Evolutionary conservation across 2,888 invertebrate genomes (phyloP), one percentile per base, ranked within the genome.

Genomic region (Noctua comes): DNA sequence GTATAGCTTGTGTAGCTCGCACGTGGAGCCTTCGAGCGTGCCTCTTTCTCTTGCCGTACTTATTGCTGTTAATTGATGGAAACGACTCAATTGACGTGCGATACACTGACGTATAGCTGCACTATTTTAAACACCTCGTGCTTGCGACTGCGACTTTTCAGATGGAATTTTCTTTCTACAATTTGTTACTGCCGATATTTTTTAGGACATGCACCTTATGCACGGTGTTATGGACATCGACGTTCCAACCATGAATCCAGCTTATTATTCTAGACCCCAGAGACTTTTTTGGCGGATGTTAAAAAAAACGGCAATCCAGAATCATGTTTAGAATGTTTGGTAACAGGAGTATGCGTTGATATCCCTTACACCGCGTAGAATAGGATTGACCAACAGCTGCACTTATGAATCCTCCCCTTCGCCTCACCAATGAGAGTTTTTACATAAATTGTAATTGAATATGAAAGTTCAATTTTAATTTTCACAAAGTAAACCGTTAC

Each of bases 11-110:
- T 46, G 46, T 6, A 71, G 76, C 21, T 40, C 24, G 65, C 82
- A 85, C 83, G 83, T 83, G 83, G 76, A 62, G 24, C 59, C 57
- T 57, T n/a, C 65, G 64, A 51, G 57, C 68, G 48, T 59, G 82
- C n/a, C 48, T 62, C 69, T n/a, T 31, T n/a, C 43, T 51, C 21
- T 6, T 36, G 21, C n/a, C n/a, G 11, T 48, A 24, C 68, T 66
- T 71, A 51, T 72, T 69, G 72, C 16, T 48, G 68, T 71, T 59
- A 43, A 65, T 51, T 66, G 57, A 72, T 31, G 48, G 54, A 64
- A 79, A 31, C n/a, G 46, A 54, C 24, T 40, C 51, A 27, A 31
- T 16, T n/a, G 66, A 24, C 66, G 24, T 64, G 24, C 24, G 27
- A 36, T 24, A 36, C 11, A 40, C 7, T 40, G 16, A 43, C 40